phyloP scores from a whole-genome alignment of 2,888 invertebrate genomes.

The Panopea generosa region DNA sequence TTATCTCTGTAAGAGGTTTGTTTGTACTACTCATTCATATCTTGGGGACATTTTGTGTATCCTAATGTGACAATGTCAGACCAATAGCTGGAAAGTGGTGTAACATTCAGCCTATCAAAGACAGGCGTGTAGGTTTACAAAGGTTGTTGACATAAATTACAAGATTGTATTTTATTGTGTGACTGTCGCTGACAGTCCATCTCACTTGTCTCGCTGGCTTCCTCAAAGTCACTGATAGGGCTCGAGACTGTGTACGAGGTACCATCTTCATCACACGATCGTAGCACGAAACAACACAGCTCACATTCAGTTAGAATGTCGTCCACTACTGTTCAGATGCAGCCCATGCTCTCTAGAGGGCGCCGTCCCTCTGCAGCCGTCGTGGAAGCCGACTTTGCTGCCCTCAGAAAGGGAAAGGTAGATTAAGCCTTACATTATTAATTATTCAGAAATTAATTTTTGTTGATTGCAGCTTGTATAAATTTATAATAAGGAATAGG shows the following conservation, averaged over 20 bases:
- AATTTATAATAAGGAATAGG: too few species aligned
- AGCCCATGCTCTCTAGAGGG: constrained; percentile 76
- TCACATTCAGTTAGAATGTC: constrained; percentile 6
- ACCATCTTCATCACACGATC: constrained; percentile 1
- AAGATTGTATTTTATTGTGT: neutral
- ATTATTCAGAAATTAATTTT: too few species aligned
- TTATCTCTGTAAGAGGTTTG: too few species aligned
- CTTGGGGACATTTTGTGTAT: too few species aligned
- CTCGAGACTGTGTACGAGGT: constrained; percentile 56
- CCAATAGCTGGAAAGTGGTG: neutral
- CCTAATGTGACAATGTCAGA: too few species aligned
- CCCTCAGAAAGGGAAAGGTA: constrained; percentile 58
- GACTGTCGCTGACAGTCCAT: constrained; percentile 12
- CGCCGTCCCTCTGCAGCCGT: constrained; percentile 79
- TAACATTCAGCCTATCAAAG: constrained; percentile 18
- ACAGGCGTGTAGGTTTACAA: too few species aligned
- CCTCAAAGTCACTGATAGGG: constrained; percentile 52
- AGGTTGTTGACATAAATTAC: neutral
- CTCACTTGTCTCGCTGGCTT: constrained; percentile 48
- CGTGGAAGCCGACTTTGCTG: constrained; percentile 74
- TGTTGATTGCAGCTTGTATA: too few species aligned
- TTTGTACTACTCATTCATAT: too few species aligned
- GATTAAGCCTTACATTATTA: neutral
- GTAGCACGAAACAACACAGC: neutral
- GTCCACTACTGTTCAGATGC: constrained; percentile 26